phyloP scores from a whole-genome alignment of 2,888 invertebrate species.

The Microctonus aethiopoides region DNA sequence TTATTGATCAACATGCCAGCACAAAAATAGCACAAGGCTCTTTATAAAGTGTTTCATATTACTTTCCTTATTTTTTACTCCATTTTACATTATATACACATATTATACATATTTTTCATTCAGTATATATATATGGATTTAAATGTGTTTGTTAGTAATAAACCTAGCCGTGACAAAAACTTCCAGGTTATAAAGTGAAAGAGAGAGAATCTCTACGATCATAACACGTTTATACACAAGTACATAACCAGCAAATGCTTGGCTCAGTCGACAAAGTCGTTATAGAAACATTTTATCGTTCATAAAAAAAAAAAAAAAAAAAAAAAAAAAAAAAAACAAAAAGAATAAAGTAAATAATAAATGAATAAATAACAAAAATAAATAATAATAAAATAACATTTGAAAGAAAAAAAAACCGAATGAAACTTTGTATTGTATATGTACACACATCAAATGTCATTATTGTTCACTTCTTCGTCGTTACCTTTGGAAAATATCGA shows the following conservation, averaged over 20 bases:
- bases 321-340: slow-evolving; percentile 35
- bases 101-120: background rate
- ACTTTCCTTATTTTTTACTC: no score
- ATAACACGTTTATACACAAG: background rate
- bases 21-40: no score
- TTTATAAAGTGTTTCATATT: no score
- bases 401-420: background rate
- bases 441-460: background rate
- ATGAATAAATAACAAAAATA: no score
- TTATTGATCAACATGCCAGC: no score
- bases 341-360: background rate
- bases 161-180: background rate
- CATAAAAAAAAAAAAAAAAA: slow-evolving; percentile 39
- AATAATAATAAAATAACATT: background rate
- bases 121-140: background rate
- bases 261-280: slow-evolving; percentile 47
- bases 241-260: background rate
- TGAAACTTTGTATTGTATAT: background rate
- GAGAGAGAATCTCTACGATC: background rate
- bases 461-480: background rate
- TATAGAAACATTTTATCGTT: slow-evolving; percentile 60
- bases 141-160: background rate
- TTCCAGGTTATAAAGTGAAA: background rate
- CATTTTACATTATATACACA: background rate
- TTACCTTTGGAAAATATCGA: background rate